Evolutionary conservation across 2,888 invertebrate genomes (phyloP).

Genomic region (Epinotia ramella): DNA sequence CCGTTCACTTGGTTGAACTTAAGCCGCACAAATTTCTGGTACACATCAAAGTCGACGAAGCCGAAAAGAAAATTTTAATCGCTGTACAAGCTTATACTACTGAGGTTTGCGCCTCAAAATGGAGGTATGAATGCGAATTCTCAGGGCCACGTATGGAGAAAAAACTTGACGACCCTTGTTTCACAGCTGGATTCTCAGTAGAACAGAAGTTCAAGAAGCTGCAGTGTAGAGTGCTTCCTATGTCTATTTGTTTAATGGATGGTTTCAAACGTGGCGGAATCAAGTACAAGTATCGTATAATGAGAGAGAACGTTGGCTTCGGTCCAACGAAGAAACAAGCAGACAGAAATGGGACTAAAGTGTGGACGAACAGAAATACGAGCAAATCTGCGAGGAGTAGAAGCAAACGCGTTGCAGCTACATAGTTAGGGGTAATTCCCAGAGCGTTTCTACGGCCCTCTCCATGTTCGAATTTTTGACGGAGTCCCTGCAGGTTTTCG

Average conservation of each 20-base stretch:
- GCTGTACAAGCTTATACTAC: constrained; percentile 1
- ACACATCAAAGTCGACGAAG: constrained; percentile 17
- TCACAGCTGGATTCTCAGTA: background rate
- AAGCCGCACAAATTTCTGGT: constrained; percentile 6
- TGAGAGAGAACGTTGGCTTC: background rate
- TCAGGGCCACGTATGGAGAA: background rate
- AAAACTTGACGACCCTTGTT: background rate
- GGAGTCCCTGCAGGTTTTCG: too few relatives aligned
- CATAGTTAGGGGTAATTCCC: too few relatives aligned
- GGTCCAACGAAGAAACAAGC: background rate
- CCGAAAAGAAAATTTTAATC: background rate
- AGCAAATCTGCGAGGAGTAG: too few relatives aligned
- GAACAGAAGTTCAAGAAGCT: constrained; percentile 10
- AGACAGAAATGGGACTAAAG: background rate
- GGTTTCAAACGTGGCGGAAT: constrained; percentile 10
- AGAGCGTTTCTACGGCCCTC: too few relatives aligned
- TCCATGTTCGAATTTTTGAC: too few relatives aligned
- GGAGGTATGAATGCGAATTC: constrained; percentile 6
- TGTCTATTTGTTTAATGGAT: background rate
- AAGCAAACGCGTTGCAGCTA: too few relatives aligned
- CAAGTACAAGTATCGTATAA: constrained; percentile 16
- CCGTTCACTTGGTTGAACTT: constrained; percentile 3
- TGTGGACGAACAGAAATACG: too few relatives aligned
- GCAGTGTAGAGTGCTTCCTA: constrained; percentile 3
- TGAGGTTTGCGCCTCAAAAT: constrained; percentile 11